phyloP scores from a whole-genome alignment of 2,888 invertebrate genomes.

The Drosophila melanosoma region DNA sequence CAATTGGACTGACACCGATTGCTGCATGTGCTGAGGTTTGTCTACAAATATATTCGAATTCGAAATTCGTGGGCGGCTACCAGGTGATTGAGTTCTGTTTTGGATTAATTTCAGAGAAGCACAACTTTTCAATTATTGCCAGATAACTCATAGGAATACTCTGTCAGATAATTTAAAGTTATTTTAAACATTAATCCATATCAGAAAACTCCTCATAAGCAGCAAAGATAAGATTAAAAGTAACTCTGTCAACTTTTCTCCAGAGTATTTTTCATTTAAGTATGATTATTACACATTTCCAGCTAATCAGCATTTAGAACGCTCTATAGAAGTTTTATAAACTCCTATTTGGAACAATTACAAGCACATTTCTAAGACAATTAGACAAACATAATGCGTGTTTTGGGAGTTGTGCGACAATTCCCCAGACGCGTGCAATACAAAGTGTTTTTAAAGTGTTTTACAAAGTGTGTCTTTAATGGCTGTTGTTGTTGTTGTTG shows the following conservation, averaged over 20 bases:
- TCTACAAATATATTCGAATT: slow-evolving; percentile 32
- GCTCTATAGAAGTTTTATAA: slow-evolving; percentile 38
- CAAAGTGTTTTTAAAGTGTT: slow-evolving; percentile 29
- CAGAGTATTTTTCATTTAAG: not conserved
- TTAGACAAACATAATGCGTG: slow-evolving; percentile 27
- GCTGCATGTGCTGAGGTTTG: slow-evolving; percentile 58
- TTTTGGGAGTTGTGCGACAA: slow-evolving; percentile 39
- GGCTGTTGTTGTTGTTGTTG: slow-evolving; percentile 34
- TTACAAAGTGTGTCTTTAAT: slow-evolving; percentile 46
- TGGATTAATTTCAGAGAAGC: not conserved
- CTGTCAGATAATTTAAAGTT: not conserved
- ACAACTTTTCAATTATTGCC: not conserved
- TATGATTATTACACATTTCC: slow-evolving; percentile 10
- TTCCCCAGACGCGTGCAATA: slow-evolving; percentile 44
- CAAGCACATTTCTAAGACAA: slow-evolving; percentile 22
- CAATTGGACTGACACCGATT: slow-evolving; percentile 67
- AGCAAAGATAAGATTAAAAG: not conserved
- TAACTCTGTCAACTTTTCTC: not conserved
- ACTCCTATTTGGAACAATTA: slow-evolving; percentile 54
- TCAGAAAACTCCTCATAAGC: not conserved
- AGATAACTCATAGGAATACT: too few species aligned
- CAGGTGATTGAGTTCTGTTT: slow-evolving; percentile 29
- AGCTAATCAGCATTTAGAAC: slow-evolving; percentile 16
- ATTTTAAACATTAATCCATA: not conserved
- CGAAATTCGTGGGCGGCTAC: slow-evolving; percentile 31